phyloP scores from a whole-genome alignment of 2,888 invertebrate species.

The Amblyjoppa fuscipennis region DNA sequence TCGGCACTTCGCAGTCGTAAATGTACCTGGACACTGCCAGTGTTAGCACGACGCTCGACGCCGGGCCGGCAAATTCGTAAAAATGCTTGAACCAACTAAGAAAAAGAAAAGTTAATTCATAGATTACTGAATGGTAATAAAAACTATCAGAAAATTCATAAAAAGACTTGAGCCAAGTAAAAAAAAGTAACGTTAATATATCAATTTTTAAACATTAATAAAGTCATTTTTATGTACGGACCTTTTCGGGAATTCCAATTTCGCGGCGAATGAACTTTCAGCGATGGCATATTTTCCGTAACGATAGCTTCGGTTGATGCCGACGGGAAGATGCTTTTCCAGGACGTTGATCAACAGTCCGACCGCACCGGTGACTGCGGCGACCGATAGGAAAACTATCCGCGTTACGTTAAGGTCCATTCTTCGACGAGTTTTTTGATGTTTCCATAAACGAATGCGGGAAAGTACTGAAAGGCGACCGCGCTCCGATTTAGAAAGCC shows the following conservation, averaged over 20 bases:
- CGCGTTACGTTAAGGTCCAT: constrained; percentile 80
- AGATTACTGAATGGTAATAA: neutral
- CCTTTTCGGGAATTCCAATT: constrained; percentile 91
- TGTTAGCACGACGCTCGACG: constrained; percentile 86
- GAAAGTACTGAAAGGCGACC: constrained; percentile 1
- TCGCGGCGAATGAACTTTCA: constrained; percentile 81
- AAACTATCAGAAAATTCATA: constrained; percentile 87
- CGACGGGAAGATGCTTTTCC: constrained; percentile 89
- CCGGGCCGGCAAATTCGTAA: constrained; percentile 89
- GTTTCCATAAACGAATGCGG: neutral
- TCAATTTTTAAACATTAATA: neutral
- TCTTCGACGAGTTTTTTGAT: constrained; percentile 10
- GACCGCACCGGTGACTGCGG: constrained; percentile 85
- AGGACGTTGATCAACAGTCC: constrained; percentile 89
- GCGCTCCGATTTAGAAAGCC: constrained; percentile 59
- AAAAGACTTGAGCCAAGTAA: constrained; percentile 92
- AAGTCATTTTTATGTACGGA: constrained; percentile 70
- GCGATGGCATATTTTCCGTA: constrained; percentile 91
- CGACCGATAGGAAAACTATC: constrained; percentile 74
- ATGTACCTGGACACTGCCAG: constrained; percentile 86
- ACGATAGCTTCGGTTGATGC: constrained; percentile 89
- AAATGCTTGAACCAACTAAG: constrained; percentile 92
- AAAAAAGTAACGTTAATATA: constrained; percentile 62
- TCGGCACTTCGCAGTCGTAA: constrained; percentile 85
- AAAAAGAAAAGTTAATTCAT: constrained; percentile 43